Evolutionary conservation across 2,797 vertebrate genomes (phyloP), one percentile per base, ranked within the genome.

Genomic region (Falco columbarius): DNA sequence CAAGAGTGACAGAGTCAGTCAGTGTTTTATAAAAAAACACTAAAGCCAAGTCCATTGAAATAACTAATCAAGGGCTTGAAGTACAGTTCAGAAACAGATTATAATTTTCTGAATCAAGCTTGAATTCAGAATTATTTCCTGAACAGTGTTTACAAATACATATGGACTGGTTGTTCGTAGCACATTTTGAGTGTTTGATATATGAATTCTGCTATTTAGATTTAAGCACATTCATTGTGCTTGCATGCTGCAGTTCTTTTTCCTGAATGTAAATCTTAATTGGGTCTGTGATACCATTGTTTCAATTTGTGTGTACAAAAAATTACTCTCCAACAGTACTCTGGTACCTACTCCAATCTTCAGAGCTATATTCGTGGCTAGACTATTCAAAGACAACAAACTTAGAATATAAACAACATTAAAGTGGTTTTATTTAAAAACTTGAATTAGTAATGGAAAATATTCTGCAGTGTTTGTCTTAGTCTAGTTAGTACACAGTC

Each of bases 401-500:
- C 47, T 66, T 90, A 76, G 47, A 92, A 86, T 40, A 14, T 52
- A 93, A 94, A 80, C 55, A 89, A 36, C 59, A 59, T 86, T 83
- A 55, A 90, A 75, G 23, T 44, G 55, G 62, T 83, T 97, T 95
- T 95, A 91, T 93, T 96, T 96, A 93, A 90, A 90, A 95, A 79
- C 8, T 10, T 66, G 80, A 91, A 86, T 93, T 83, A 86, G 58
- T 91, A 90, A 93, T 79, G 89, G 85, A 93, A 97, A 88, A 88
- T 95, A 87, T 86, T 86, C 84, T 70, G 51, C 47, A 47, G 34
- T 92, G 66, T 90, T 85, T 89, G 46, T 77, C 46, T 88, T 93
- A 72, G 29, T 86, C 81, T 68, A 29, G 75, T 86, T 94, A 88
- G 80, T 93, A 88, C 85, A 75, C 36, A 81, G 76, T 79, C 51